Percentiles rank a stretch among this genome's conserved stretches.
Evolutionary conservation across 2,888 invertebrate species (phyloP).

Genomic region (Dynastes tityus): DNA sequence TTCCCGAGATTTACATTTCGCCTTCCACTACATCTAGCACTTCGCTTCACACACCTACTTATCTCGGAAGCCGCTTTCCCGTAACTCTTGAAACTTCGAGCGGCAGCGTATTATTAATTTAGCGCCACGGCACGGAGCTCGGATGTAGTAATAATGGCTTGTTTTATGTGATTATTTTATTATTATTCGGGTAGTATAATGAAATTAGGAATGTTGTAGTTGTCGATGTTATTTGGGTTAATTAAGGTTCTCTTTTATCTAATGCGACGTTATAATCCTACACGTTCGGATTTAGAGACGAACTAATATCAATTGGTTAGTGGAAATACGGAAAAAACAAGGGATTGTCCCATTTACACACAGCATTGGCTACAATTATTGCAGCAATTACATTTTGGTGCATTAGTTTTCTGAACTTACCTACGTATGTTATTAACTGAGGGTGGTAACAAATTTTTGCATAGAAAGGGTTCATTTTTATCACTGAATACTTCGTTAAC

Average conservation of each 20-base stretch:
- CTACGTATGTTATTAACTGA: too few species aligned
- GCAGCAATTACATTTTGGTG: too few species aligned
- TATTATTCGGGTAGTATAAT: constrained; percentile 6
- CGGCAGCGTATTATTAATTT: constrained; percentile 26
- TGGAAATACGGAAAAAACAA: too few species aligned
- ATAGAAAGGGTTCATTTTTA: too few species aligned
- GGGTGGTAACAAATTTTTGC: too few species aligned
- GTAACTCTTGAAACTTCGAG: constrained; percentile 21
- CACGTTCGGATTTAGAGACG: too few species aligned
- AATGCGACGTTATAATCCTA: too few species aligned
- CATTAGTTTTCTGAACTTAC: too few species aligned
- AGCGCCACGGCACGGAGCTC: not conserved
- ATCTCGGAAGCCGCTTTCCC: constrained; percentile 18
- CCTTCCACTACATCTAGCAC: constrained; percentile 38
- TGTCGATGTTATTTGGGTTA: not conserved
- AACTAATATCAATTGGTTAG: too few species aligned
- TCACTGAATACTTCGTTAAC: too few species aligned
- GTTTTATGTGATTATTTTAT: constrained; percentile 17
- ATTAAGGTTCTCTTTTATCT: not conserved
- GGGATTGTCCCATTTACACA: too few species aligned
- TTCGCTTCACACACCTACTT: constrained; percentile 31
- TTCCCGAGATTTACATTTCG: constrained; percentile 28
- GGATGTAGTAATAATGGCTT: constrained; percentile 19
- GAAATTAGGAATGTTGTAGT: not conserved
- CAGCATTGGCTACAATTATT: too few species aligned